These are phyloP conservation scores for Ophthalmolycus amberensis DNA, from an alignment of 2,113 vertebrate genomes.

Conservation along the genomic window DNA sequence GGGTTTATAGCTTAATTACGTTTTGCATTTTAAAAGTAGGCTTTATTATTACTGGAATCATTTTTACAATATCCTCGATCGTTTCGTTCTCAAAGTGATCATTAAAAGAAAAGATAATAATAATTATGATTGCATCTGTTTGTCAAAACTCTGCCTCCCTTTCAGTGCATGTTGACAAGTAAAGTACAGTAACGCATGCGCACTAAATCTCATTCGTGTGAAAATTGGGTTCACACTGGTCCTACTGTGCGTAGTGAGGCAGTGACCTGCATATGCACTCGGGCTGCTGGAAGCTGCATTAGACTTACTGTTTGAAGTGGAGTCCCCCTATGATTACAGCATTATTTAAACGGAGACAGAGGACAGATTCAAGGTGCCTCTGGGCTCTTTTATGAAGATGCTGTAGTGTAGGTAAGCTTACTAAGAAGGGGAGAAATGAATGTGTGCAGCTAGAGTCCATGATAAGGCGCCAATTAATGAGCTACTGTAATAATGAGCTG, in stretches of 20 bases:
- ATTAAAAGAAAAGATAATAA: background rate
- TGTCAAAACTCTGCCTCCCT: background rate
- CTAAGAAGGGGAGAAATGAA: background rate
- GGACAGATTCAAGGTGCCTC: slow-evolving; percentile 7
- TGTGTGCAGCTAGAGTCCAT: background rate
- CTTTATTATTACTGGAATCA: background rate
- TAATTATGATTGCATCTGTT: background rate
- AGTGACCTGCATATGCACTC: slow-evolving; percentile 58
- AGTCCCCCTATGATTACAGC: slow-evolving; percentile 24
- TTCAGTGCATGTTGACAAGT: background rate
- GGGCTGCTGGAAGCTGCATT: slow-evolving; percentile 33
- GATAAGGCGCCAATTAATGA: background rate
- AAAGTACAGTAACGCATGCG: slow-evolving; percentile 19
- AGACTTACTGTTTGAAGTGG: slow-evolving; percentile 41
- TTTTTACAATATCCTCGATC: background rate
- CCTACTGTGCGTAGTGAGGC: slow-evolving; percentile 54
- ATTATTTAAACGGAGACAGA: slow-evolving; percentile 34
- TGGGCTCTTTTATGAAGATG: background rate
- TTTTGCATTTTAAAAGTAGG: background rate
- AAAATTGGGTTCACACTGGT: slow-evolving; percentile 56
- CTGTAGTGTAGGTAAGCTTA: background rate
- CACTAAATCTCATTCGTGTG: slow-evolving; percentile 45
- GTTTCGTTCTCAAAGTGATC: too few species aligned
- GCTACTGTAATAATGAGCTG: background rate
- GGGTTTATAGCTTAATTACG: background rate